Base-by-base conservation (phyloP, 2,888 invertebrate genomes). In the Parnassius smintheus region DNA sequence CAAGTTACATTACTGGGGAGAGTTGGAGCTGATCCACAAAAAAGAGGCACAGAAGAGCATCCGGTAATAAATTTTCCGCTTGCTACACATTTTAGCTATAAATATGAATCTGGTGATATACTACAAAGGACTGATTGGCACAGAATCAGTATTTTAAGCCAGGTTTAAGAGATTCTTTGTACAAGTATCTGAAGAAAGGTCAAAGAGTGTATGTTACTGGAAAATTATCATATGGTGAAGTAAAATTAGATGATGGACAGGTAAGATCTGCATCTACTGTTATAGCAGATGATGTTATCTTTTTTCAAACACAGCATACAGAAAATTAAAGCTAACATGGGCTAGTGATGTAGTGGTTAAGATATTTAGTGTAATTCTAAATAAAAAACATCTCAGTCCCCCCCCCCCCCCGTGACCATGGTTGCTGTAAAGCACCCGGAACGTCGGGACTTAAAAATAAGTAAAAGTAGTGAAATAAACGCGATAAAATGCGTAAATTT, bases 81-180 rank as follows among this genome's bases (percentile, higher is more conserved):
- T 59, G 98, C 98, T 3, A 98, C 98, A 35, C 97, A 98, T 77
- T 94, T 94, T 51, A 96, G 96, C 80, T 98, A 96, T 83, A 95
- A 95, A 77, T 95, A 95, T 85, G 95, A 95, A 74, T 90, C 93
- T 78, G 97, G 97, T 7, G 96, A 97, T 71, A 93, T 95, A 76
- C 87, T 95, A 59, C 97, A 98, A 79, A 94, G 96, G 74, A 97
- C 98, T 9, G 98, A 98, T 72, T 98, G 98, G 98, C 98, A 98
- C 84, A 93, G 96, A 73, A 86, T 98, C 56, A 95, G 96, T 72
- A 95, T 98, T 9, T 98, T 81, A 96, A 95, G 76, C 97, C 97
- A 2, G 93, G 93, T 61, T 92, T 98, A 2, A 92, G 98, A 49
- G 97, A 98, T 42, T 93, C 94, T 1, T 95, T 97, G 0, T 94